Conservation (phyloP, 2,797 vertebrate species). For the Peromyscus melanophrys region DNA sequence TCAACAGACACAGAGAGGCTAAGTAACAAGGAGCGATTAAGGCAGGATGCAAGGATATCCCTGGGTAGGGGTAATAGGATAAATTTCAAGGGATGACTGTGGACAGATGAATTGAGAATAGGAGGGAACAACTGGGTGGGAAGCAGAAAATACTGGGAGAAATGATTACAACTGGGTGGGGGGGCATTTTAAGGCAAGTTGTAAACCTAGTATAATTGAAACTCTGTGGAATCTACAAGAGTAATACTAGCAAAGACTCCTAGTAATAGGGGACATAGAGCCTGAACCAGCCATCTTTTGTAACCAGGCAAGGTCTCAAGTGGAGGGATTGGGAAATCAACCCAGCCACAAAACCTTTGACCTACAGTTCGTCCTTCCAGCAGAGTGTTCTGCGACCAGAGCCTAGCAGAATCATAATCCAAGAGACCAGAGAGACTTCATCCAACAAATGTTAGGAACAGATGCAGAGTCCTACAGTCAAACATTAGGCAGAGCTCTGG, state of each 20-base stretch:
- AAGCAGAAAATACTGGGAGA: neutral
- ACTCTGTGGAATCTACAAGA: neutral
- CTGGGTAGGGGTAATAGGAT: neutral
- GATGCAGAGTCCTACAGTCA: neutral
- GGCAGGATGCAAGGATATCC: neutral
- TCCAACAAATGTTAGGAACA: neutral
- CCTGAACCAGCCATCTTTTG: neutral
- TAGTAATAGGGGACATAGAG: neutral
- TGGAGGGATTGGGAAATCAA: neutral
- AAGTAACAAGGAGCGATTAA: neutral
- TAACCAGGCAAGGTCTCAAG: neutral
- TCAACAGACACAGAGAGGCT: neutral
- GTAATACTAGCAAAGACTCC: neutral
- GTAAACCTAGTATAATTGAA: neutral
- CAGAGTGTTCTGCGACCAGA: neutral
- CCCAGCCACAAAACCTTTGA: neutral
- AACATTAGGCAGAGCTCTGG: neutral
- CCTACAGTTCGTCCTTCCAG: neutral
- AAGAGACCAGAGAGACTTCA: neutral
- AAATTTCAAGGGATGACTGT: neutral
- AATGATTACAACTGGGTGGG: neutral
- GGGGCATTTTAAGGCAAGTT: neutral
- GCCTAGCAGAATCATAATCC: neutral
- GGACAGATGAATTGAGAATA: neutral
- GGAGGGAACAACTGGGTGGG: neutral